Base-by-base conservation (phyloP, 2,888 invertebrate species). In the Nemurella pictetii region DNA sequence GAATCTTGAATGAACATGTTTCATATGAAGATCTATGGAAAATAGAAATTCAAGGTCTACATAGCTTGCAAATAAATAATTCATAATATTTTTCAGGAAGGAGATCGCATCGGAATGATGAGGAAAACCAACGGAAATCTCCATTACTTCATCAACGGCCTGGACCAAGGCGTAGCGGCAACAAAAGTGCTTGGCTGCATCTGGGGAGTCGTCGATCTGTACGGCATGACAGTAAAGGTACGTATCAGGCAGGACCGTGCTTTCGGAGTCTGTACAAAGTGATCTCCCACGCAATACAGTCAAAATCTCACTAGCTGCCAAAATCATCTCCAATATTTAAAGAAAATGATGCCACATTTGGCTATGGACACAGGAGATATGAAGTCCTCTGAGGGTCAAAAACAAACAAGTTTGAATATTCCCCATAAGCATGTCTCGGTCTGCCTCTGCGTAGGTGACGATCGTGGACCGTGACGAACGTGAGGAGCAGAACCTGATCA, bases 121-220 rank as follows among this genome's bases (percentile, higher is more conserved):
- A 93, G 96, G 80, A 96, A 96, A 89, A 91, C 94, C 0, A 95
- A 94, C 89, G 96, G 97, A 0, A 95, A 96, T 89, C 92, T 98
- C 72, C 98, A 98, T 89, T 98, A 97, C 90, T 97, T 95, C 89
- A 97, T 98, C 87, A 98, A 98, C 88, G 97, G 98, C 0, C 91
- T 96, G 85, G 97, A 98, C 90, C 98, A 98, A 90, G 98, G 98
- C 0, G 93, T 98, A 26, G 98, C 98, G 0, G 95, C 96, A 0
- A 95, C 95, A 36, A 94, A 95, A 88, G 95, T 97, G 0, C 95
- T 96, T 0, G 91, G 93, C 35, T 94, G 94, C 77, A 94, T 98
- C 1, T 98, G 98, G 97, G 98, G 97, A 4, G 98, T 98, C 32
- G 96, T 98, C 72, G 98, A 98, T 91, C 92, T 98, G 0, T 98